Conservation (phyloP, 1,140 invertebrate genomes). For the Cyclargus thomasi region DNA sequence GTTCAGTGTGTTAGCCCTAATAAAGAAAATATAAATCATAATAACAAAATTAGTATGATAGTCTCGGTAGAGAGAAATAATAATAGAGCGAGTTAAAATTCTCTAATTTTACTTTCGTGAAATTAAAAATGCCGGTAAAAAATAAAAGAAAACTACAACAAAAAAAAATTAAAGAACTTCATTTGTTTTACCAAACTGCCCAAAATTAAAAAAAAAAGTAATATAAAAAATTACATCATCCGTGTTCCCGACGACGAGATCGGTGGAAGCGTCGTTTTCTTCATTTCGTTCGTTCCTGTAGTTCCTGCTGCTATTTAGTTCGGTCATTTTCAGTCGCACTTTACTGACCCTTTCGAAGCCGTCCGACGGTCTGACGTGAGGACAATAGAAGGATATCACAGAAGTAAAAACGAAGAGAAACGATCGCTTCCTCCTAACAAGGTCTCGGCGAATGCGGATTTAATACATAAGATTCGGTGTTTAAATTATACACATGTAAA, state of each 20-base stretch:
- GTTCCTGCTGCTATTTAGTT: neutral
- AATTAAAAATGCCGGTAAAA: too few relatives aligned
- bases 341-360: neutral
- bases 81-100: too few relatives aligned
- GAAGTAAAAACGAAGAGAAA: conserved; percentile 1
- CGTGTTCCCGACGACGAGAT: conserved; percentile 7
- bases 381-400: conserved; percentile 6
- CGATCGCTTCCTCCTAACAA: neutral
- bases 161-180: neutral
- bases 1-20: neutral
- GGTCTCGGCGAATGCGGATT: neutral
- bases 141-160: neutral
- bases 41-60: too few relatives aligned
- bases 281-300: conserved; percentile 15
- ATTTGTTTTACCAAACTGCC: neutral
- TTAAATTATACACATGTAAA: conserved; percentile 4
- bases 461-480: neutral
- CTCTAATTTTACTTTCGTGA: too few relatives aligned
- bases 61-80: too few relatives aligned
- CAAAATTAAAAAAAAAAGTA: neutral
- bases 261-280: conserved; percentile 15
- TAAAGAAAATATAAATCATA: too few relatives aligned
- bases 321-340: conserved; percentile 13
- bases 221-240: conserved; percentile 18
- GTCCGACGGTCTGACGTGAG: neutral